Percentiles rank a stretch among this genome's conserved stretches.
These are phyloP conservation scores for Zhuqinia jingwanae DNA, from an alignment of 2,888 invertebrate genomes.

Conservation along the genomic window DNA sequence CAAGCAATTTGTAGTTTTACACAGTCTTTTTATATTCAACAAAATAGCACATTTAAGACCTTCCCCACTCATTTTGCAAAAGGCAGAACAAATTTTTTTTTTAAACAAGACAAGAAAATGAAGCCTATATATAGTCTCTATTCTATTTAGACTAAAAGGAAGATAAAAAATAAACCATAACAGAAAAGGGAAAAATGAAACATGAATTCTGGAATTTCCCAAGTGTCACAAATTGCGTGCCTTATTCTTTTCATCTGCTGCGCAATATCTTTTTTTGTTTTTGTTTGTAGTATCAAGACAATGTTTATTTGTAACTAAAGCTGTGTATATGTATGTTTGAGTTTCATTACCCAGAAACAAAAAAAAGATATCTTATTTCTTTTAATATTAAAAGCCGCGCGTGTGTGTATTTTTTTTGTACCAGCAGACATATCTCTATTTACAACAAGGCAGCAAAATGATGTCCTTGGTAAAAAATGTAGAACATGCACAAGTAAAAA, in stretches of 20 bases:
- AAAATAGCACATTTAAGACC: background rate
- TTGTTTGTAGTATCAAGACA: background rate
- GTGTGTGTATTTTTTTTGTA: background rate
- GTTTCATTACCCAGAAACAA: background rate
- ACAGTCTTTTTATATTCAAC: background rate
- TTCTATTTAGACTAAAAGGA: background rate
- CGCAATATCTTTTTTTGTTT: background rate
- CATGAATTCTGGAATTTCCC: slow-evolving; percentile 67
- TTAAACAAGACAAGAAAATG: background rate
- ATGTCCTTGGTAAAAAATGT: slow-evolving; percentile 28
- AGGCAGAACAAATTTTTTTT: background rate
- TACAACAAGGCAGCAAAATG: background rate
- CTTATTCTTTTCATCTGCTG: background rate
- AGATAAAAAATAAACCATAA: slow-evolving; percentile 34
- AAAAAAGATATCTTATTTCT: background rate
- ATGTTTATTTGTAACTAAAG: background rate
- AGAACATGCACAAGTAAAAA: background rate
- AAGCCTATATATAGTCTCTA: background rate
- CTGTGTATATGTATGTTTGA: background rate
- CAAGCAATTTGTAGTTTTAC: background rate
- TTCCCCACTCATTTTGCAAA: background rate
- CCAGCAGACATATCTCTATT: background rate
- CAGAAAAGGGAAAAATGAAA: slow-evolving; percentile 56
- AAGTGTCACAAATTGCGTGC: slow-evolving; percentile 42
- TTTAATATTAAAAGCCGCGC: slow-evolving; percentile 3